These are phyloP conservation scores for Gopherus evgoodei DNA, from an alignment of 2,113 vertebrate species.

Conservation along the genomic window DNA sequence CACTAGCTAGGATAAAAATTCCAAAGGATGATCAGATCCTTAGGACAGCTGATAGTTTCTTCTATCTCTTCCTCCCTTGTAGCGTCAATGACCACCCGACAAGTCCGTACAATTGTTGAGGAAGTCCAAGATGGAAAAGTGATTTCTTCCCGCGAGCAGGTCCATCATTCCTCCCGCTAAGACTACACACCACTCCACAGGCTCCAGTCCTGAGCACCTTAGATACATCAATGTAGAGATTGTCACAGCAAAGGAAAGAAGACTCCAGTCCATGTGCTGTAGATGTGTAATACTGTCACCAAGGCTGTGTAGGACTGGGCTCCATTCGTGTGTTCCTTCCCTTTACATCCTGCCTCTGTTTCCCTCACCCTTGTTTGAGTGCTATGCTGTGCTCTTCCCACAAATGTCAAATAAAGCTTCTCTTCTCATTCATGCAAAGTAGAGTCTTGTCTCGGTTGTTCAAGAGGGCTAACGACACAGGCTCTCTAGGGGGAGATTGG, in stretches of 20 bases:
- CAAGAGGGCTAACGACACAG: background rate
- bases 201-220: background rate
- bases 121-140: conserved; percentile 81
- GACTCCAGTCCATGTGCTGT: background rate
- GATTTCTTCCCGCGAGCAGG: conserved; percentile 76
- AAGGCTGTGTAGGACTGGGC: background rate
- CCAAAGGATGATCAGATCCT: background rate
- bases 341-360: background rate
- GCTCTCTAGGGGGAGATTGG: background rate
- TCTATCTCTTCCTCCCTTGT: accelerated
- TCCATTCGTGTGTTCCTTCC: background rate
- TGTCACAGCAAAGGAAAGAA: accelerated
- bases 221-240: background rate
- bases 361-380: background rate
- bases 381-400: background rate
- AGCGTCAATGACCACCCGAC: conserved; percentile 69
- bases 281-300: background rate
- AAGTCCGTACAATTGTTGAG: conserved; percentile 79
- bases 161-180: conserved; percentile 74
- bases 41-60: accelerated
- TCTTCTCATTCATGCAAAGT: conserved; percentile 56
- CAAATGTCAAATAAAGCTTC: conserved; percentile 78
- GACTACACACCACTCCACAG: background rate
- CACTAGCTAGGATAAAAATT: background rate
- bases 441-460: background rate